Conservation (phyloP, 2,888 invertebrate genomes). For the Esperia sulphurella region DNA sequence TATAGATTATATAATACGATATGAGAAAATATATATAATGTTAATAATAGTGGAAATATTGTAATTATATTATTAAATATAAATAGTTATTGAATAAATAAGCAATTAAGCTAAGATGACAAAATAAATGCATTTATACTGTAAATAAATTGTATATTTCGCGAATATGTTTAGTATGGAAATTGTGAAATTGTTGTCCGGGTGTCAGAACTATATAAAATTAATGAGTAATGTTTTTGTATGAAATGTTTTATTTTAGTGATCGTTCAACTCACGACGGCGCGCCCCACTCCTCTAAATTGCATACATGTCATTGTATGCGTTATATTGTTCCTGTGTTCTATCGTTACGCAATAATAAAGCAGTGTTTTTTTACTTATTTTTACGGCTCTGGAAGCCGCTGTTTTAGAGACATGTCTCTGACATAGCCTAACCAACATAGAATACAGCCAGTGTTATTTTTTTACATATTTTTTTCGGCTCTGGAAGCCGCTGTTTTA, state of each 20-base stretch:
- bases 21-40: constrained; percentile 3
- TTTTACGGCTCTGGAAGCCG: too few species aligned
- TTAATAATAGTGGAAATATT: constrained; percentile 1
- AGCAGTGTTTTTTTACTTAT: too few species aligned
- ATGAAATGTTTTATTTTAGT: neutral
- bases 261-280: too few species aligned
- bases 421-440: too few species aligned
- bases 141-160: constrained; percentile 8
- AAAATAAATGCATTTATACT: constrained; percentile 18
- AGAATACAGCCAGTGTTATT: too few species aligned
- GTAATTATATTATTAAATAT: constrained; percentile 7
- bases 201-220: neutral
- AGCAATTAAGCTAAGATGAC: constrained; percentile 4
- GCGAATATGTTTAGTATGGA: neutral
- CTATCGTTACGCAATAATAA: too few species aligned
- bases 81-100: constrained; percentile 3
- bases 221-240: neutral
- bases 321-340: too few species aligned
- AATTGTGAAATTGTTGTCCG: neutral
- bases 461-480: too few species aligned
- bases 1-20: constrained; percentile 7
- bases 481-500: too few species aligned
- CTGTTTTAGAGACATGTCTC: too few species aligned
- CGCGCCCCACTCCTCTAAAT: too few species aligned
- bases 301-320: too few species aligned